Evolutionary conservation across 2,888 invertebrate species (phyloP).

Genomic region (Tetragonula carbonaria): DNA sequence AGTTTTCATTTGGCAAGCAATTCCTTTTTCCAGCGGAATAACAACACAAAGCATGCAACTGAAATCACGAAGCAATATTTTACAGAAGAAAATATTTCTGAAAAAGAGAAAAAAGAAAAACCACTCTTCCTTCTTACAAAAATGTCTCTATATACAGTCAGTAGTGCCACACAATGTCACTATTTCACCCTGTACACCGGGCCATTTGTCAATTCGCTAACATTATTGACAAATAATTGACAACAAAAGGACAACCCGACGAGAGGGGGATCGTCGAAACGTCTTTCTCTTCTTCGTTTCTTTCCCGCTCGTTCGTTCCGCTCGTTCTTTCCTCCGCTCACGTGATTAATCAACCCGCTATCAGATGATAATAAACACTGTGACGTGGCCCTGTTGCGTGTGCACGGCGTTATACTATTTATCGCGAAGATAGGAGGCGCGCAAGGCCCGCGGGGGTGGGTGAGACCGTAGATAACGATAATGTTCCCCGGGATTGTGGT

Average conservation of each 20-base stretch:
- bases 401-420: slow-evolving; percentile 65
- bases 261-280: not conserved
- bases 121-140: no score
- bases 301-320: not conserved
- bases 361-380: slow-evolving; percentile 68
- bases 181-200: no score
- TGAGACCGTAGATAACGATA: slow-evolving; percentile 64
- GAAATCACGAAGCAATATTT: no score
- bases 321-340: slow-evolving; percentile 26
- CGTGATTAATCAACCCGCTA: slow-evolving; percentile 65
- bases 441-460: slow-evolving; percentile 37
- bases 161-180: no score
- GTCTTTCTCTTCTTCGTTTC: not conserved
- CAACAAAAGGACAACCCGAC: no score
- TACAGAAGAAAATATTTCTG: no score
- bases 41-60: no score
- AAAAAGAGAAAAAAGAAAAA: no score
- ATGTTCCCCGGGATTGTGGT: slow-evolving; percentile 61
- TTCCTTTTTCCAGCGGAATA: no score
- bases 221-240: slow-evolving; percentile 1
- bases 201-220: not conserved
- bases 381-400: slow-evolving; percentile 68
- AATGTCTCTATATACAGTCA: no score
- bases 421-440: slow-evolving; percentile 62
- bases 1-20: no score